Base-by-base conservation (phyloP, 2,888 invertebrate species). In the Drosophila histrio region DNA sequence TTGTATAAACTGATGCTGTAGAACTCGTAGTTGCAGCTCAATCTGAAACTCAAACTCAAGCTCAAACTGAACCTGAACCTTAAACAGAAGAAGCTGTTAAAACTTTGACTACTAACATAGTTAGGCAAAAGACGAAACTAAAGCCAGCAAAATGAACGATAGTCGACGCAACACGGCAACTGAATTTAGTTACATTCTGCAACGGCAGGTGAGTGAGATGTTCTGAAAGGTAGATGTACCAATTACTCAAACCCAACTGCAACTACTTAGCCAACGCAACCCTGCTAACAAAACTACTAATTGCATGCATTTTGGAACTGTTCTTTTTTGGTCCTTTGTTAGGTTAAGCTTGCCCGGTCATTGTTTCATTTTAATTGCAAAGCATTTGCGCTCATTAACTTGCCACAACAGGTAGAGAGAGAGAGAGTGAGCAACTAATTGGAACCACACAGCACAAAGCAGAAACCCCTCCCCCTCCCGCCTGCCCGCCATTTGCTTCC, bases 131-230 rank as follows among this genome's bases (percentile, higher is more conserved):
- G 43, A 60, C 52, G 46, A 17, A 22, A 15, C 19, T 19, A 34
- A 53, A 19, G 17, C 11, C 21, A 58, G 52, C 60, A 72, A 59
- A 72, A 91, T 91, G 91, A 89, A 89, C 77, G 91, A 91, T 65
- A 91, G 88, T 73, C 87, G 91, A 73, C 87, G 91, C 72, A 91
- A 90, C 82, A 91, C 91, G 63, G 91, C 91, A 59, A 91, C 91
- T 59, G 91, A 91, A 89, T 91, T 91, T 66, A 92, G 91, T 81
- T 91, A 91, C 74, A 92, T 91, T 64, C 89, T 91, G 67, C 91
- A 91, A 74, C 87, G 91, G 66, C 91, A 91, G 91, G 91, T 91
- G 79, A 77, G 87, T 83, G 28, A 61, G 17, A 34, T 49, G 26
- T 11, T 49, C 19, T 19, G n/a, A 21, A 2, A 53, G 21, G 13